Evolutionary conservation across 2,888 invertebrate species (phyloP).

Genomic region (Parnassius glacialis): DNA sequence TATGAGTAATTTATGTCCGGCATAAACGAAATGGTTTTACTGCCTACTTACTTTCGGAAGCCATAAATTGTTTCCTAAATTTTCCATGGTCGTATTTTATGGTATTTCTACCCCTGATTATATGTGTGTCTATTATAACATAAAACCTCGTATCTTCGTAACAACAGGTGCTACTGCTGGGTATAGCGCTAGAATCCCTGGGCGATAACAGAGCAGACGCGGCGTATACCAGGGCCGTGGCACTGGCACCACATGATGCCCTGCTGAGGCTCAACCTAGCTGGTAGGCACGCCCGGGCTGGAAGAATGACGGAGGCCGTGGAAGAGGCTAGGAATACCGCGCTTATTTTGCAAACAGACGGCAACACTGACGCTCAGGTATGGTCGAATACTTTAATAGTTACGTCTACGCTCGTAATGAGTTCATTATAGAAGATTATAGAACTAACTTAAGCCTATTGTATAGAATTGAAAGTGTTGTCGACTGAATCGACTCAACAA

Average conservation of each 20-base stretch:
- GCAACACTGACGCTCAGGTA: slow-evolving; percentile 59
- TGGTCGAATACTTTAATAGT: neutral
- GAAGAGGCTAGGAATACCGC: slow-evolving; percentile 48
- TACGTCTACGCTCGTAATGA: too few species aligned
- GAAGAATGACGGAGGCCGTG: slow-evolving; percentile 47
- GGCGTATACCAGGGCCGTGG: slow-evolving; percentile 56
- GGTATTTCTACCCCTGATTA: too few species aligned
- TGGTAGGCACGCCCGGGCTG: slow-evolving; percentile 58
- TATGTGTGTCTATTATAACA: too few species aligned
- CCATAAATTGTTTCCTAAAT: too few species aligned
- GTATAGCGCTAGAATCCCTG: slow-evolving; percentile 62
- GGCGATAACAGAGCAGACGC: slow-evolving; percentile 64
- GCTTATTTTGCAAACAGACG: slow-evolving; percentile 44
- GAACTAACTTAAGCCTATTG: too few species aligned
- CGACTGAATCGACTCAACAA: too few species aligned
- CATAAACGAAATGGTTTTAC: too few species aligned
- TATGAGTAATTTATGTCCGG: too few species aligned
- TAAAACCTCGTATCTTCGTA: neutral
- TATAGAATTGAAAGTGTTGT: too few species aligned
- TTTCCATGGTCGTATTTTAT: too few species aligned
- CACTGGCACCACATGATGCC: slow-evolving; percentile 54
- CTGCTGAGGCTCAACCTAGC: slow-evolving; percentile 63
- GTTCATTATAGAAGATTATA: too few species aligned
- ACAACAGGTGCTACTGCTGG: slow-evolving; percentile 63
- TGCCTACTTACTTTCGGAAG: too few species aligned